Evolutionary conservation across 2,888 invertebrate species (phyloP), one percentile per base, ranked within the genome.

Genomic region (Noctuana brunneofusca): DNA sequence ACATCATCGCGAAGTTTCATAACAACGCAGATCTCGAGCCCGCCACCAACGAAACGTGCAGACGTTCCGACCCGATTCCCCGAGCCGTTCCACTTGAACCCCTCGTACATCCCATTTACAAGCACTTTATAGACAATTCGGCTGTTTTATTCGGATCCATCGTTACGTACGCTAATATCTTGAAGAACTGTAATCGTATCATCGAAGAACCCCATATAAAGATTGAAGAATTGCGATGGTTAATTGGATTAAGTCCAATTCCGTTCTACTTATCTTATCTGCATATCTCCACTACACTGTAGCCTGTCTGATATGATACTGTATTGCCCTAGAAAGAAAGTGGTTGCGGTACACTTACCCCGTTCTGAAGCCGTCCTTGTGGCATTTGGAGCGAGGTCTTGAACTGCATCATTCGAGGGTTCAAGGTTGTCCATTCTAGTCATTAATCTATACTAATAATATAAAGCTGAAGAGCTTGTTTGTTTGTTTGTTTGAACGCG

Each of bases 311-410:
- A 46, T 46, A 20, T 46, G 18, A 20, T 54, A 54, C 35, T 27
- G 35, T 20, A 22, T 11, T 32, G 58, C 20, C 52, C 58, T 41
- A 59, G 58, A 41, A 52, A 59, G 52, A 59, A 59, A 59, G 52
- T 38, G 38, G 20, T 52, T 35, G 30, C 43, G 22, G 52, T 52
- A 30, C 52, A 59, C 58, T 59, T 52, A 43, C 41, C 53, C 35
- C 30, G 46, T 12, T 12, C 30, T 24, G 32, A 49, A 20, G 32
- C 52, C 46, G 59, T 59, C 59, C 59, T 53, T 59, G 59, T 54
- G 53, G 59, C 32, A 54, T 60, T n/a, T 60, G 59, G 59, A 54
- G 53, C 59, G 53, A 60, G 59, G 59, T 54, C 53, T 60, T 46
- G 53, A 53, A 60, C 59, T 46, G 54, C 53, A 60, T 60, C 8